Percentiles rank a stretch among this genome's conserved stretches.
Conservation (phyloP, 1,140 invertebrate species). For the Saccostrea glomerata region DNA sequence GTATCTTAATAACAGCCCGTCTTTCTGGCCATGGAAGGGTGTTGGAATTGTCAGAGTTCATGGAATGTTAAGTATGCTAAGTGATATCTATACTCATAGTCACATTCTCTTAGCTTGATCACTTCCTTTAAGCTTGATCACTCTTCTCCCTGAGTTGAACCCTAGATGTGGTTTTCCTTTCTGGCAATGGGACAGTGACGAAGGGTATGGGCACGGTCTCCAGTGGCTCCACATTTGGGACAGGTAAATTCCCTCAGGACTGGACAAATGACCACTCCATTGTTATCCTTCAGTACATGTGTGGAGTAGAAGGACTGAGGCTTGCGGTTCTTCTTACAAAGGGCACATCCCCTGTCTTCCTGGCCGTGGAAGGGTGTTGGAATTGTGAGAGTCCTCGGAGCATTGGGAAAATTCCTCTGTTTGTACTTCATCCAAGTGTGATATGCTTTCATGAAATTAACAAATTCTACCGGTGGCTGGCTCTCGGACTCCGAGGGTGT, state of each 20-base stretch:
- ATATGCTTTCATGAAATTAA: background rate
- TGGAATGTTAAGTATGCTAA: no score
- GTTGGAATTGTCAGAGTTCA: no score
- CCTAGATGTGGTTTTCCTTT: conserved; percentile 3
- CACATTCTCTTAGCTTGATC: background rate
- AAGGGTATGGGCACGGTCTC: conserved; percentile 81
- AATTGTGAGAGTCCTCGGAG: background rate
- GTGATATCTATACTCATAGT: background rate
- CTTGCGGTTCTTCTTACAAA: conserved; percentile 82
- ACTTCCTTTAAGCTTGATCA: background rate
- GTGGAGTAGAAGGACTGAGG: conserved; percentile 78
- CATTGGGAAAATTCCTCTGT: background rate
- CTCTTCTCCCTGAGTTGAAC: background rate
- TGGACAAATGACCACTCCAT: conserved; percentile 80
- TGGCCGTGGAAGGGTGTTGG: background rate
- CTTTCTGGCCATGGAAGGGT: no score
- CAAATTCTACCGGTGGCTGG: background rate
- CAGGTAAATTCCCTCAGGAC: conserved; percentile 80
- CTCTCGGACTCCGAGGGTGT: background rate
- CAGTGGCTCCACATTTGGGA: conserved; percentile 80
- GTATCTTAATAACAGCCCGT: no score
- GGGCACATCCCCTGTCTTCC: conserved; percentile 62
- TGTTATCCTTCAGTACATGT: conserved; percentile 76
- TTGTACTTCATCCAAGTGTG: background rate
- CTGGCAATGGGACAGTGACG: conserved; percentile 72